Evolutionary conservation across 2,113 vertebrate genomes (phyloP), one percentile per base, ranked within the genome.

Genomic region (Nanorana parkeri): DNA sequence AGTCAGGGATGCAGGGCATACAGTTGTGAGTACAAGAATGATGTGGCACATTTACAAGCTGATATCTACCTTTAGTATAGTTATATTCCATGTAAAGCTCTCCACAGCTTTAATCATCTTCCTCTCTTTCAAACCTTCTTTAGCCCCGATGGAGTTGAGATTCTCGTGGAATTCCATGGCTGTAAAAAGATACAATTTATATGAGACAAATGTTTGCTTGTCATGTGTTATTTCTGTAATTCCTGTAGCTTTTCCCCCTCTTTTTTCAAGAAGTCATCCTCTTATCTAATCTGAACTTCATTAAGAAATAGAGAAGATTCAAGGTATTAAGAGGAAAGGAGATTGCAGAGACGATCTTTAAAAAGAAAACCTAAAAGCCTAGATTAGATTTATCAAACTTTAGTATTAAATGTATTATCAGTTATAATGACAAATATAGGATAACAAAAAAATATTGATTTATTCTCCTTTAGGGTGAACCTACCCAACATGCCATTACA

Each of bases 11-110:
- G 32, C 52, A 68, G 73, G 13, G 41, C 63, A 66, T 55, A 74
- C 74, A 36, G 56, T 64, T 58, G 52, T 21, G 29, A 69, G 32
- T 32, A 74, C 20, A 81, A 76, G 51, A 74, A 81, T 71, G 68
- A 58, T 21, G 17, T 41, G 28, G 7, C 36, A 54, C 24, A 16
- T 72, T 60, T 47, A 5, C 51, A 76, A 73, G 74, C 55, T 60
- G 85, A 81, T 3, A 68, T 76, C 86, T 93, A 99, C 98, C 96
- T 99, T 99, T 73, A 99, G 88, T 84, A 99, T 97, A 63, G 98
- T 99, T 86, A 99, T 98, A 86, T 99, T 99, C 98, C 98, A 99
- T 0, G 98, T 98, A 86, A 99, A 99, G 91, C 95, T 98, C 93
- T 99, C 98, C 85, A 98, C 92, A 0, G 96, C 96, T 86, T 99